Conservation (phyloP, 1,140 invertebrate species). For the Sitobion miscanthi region DNA sequence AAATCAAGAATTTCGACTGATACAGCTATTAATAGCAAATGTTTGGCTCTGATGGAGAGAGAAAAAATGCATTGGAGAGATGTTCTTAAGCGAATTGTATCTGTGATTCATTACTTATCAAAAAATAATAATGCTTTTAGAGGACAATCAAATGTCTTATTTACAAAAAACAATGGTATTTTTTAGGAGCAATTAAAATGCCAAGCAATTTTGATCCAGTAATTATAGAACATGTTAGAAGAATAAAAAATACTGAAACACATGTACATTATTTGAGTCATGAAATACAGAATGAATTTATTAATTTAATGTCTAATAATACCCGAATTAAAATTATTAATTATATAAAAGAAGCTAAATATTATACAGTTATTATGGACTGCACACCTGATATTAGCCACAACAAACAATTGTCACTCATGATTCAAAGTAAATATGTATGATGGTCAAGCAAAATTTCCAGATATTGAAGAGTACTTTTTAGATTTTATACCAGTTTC, state of each 20-base stretch:
- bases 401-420: background rate
- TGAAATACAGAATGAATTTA: background rate
- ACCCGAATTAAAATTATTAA: slow-evolving; percentile 14
- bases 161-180: slow-evolving; percentile 31
- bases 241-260: background rate
- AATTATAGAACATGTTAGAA: slow-evolving; percentile 17
- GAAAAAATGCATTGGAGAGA: slow-evolving; percentile 28
- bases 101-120: background rate
- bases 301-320: background rate
- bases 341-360: background rate
- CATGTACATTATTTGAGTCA: background rate
- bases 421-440: background rate
- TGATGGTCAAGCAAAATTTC: background rate
- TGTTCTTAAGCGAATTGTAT: background rate
- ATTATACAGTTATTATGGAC: background rate
- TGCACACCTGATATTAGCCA: background rate
- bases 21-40: background rate
- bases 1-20: background rate
- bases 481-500: too few species aligned
- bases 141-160: background rate
- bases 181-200: slow-evolving; percentile 31
- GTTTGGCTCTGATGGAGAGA: background rate
- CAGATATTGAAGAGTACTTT: slow-evolving; percentile 1
- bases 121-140: slow-evolving; percentile 6
- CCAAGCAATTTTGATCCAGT: background rate